These are phyloP conservation scores for Blastomussa wellsi DNA, from an alignment of 92 coral and sea anemone genomes.

Conservation along the genomic window DNA sequence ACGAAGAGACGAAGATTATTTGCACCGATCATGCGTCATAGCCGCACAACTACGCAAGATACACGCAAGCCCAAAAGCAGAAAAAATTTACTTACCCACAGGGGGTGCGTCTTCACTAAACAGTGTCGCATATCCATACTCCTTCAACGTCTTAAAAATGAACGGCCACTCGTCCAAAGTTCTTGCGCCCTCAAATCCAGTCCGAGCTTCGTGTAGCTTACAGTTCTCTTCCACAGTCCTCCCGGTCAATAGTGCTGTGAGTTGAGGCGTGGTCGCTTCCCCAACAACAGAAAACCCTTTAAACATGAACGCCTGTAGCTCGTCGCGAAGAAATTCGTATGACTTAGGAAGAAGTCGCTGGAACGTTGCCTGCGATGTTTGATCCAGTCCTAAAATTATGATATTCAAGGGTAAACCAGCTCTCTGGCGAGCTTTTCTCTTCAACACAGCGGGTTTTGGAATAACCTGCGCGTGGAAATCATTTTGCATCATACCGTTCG, in stretches of 20 bases:
- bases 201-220: slow-evolving; percentile 76
- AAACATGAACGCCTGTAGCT: slow-evolving; percentile 64
- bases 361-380: slow-evolving; percentile 75
- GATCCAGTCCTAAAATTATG: slow-evolving; percentile 80
- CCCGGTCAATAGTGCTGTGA: slow-evolving; percentile 76
- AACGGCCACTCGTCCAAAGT: slow-evolving; percentile 89
- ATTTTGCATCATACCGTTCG: slow-evolving; percentile 53
- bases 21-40: no score
- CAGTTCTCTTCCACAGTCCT: slow-evolving; percentile 73
- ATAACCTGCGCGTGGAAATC: slow-evolving; percentile 72
- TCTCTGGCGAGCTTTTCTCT: slow-evolving; percentile 22
- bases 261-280: slow-evolving; percentile 79
- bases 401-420: slow-evolving; percentile 73
- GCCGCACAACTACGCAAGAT: no score
- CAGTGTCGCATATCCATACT: slow-evolving; percentile 86
- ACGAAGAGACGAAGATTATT: no score
- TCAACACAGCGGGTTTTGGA: slow-evolving; percentile 47
- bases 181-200: slow-evolving; percentile 55
- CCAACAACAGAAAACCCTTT: slow-evolving; percentile 81
- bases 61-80: no score
- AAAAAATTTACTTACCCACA: slow-evolving; percentile 46
- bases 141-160: slow-evolving; percentile 66
- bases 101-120: slow-evolving; percentile 86
- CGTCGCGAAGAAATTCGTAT: slow-evolving; percentile 61
- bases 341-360: slow-evolving; percentile 68